phyloP scores from a whole-genome alignment of 2,797 vertebrate genomes.

The Anguilla marmorata region DNA sequence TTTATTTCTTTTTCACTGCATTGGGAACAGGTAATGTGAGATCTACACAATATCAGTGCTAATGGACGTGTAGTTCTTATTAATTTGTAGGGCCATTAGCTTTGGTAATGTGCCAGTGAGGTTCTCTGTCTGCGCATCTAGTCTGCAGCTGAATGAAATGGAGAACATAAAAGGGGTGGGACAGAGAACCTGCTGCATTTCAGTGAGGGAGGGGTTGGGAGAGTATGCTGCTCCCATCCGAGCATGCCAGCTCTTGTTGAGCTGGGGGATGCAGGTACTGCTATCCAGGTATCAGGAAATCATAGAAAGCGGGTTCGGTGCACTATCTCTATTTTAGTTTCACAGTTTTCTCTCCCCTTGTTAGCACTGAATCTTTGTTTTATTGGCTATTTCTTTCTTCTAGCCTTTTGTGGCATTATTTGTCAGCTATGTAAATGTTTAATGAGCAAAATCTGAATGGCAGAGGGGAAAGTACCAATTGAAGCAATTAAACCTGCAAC shows the following conservation, averaged over 20 bases:
- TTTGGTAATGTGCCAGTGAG: conserved; percentile 14
- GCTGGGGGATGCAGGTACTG: conserved; percentile 64
- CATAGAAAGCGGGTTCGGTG: conserved; percentile 52
- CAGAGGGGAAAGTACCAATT: background rate
- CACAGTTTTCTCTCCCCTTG: conserved; percentile 40
- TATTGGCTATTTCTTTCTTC: conserved; percentile 32
- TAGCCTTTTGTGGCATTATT: conserved; percentile 10
- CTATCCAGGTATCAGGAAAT: conserved; percentile 58
- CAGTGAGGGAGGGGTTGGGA: conserved; percentile 42
- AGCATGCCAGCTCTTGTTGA: conserved; percentile 68
- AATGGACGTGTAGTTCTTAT: background rate
- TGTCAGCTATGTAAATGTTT: background rate
- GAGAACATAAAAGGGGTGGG: conserved; percentile 37
- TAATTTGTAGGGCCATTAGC: background rate
- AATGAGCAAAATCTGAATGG: conserved; percentile 33
- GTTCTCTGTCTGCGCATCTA: background rate
- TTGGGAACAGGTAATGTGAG: background rate
- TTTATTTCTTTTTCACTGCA: background rate
- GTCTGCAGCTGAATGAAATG: conserved; percentile 24
- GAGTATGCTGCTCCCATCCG: conserved; percentile 60
- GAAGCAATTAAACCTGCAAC: background rate
- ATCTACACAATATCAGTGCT: background rate
- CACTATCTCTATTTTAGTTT: conserved; percentile 58
- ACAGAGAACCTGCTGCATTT: conserved; percentile 37
- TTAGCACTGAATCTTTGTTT: conserved; percentile 23